Evolutionary conservation across 2,797 vertebrate species (phyloP), one percentile per base, ranked within the genome.

Genomic region (Setipinna tenuifilis): DNA sequence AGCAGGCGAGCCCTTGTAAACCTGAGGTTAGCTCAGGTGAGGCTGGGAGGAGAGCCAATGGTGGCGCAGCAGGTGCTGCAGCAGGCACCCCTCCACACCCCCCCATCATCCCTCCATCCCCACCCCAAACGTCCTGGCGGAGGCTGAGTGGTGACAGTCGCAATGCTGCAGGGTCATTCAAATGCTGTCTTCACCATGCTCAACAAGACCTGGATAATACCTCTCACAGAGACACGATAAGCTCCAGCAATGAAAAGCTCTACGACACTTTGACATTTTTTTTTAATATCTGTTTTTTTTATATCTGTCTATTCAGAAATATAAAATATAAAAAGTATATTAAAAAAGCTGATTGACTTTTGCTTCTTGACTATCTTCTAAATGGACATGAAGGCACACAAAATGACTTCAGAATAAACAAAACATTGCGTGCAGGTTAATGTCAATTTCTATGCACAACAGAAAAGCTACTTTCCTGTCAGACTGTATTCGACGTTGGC

Each of bases 1-100:
- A 78, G 31, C 50, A 41, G 71, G 19, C 19, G 17, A 78, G 71
- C 31, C 35, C 71, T 78, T 78, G 71, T 78, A 78, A 44, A 78
- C 9, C 31, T 78, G 71, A 78, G 83, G 41, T 86, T 85, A 86
- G 85, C 86, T 84, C 54, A 58, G 25, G 75, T 88, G 86, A 88
- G 86, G 85, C 83, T 25, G 25, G 31, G 41, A 83, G 81, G 82
- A 80, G 83, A 86, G 81, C 83, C 84, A 85, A 87, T 86, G 75
- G 78, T 81, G 78, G 41, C 82, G 35, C 57, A 14, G 50, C 50
- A 3, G 50, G 50, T 54, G 50, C 14, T 54, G 50, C 14, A 14
- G 9, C 19, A 11, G 5, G 19, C 21, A 9, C 25, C 68, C 68
- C 31, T 41, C 65, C 35, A 82, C 82, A 5, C 80, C 59, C 86